phyloP scores from a whole-genome alignment of 2,888 invertebrate species.

The Stictocephala bisonia region DNA sequence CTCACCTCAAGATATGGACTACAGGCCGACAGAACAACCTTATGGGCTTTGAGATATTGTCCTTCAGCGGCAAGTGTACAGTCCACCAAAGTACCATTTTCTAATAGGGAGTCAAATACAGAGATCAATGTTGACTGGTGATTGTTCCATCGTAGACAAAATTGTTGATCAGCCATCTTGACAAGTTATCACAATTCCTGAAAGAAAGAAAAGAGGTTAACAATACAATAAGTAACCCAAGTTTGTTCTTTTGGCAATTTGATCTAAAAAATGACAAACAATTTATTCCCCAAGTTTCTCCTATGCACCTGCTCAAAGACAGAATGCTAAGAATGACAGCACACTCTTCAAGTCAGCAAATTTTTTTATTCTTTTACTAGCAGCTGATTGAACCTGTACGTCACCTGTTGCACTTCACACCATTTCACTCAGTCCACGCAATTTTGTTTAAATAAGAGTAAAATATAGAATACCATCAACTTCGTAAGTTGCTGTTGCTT shows the following conservation, averaged over 20 bases:
- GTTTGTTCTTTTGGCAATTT: not conserved
- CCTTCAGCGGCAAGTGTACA: constrained; percentile 95
- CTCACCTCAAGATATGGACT: constrained; percentile 69
- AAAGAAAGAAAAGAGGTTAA: not conserved
- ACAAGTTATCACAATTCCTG: constrained; percentile 2
- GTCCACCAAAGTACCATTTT: constrained; percentile 92
- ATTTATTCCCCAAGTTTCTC: too few relatives aligned
- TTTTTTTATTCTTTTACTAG: too few relatives aligned
- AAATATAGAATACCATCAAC: too few relatives aligned
- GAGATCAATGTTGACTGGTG: constrained; percentile 93
- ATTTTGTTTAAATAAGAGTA: too few relatives aligned
- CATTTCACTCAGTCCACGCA: too few relatives aligned
- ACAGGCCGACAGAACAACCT: constrained; percentile 90
- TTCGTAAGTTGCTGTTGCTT: too few relatives aligned
- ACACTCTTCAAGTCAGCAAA: too few relatives aligned
- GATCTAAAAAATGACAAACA: too few relatives aligned
- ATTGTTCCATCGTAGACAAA: constrained; percentile 95
- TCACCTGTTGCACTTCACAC: too few relatives aligned
- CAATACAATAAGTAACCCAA: not conserved
- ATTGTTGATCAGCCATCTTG: constrained; percentile 74
- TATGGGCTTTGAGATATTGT: constrained; percentile 91
- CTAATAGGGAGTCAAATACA: constrained; percentile 90
- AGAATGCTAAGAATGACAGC: too few relatives aligned
- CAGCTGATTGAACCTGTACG: too few relatives aligned
- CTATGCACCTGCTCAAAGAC: too few relatives aligned